These are phyloP conservation scores for Eupithecia inturbata DNA, from an alignment of 2,888 invertebrate genomes.

Conservation along the genomic window DNA sequence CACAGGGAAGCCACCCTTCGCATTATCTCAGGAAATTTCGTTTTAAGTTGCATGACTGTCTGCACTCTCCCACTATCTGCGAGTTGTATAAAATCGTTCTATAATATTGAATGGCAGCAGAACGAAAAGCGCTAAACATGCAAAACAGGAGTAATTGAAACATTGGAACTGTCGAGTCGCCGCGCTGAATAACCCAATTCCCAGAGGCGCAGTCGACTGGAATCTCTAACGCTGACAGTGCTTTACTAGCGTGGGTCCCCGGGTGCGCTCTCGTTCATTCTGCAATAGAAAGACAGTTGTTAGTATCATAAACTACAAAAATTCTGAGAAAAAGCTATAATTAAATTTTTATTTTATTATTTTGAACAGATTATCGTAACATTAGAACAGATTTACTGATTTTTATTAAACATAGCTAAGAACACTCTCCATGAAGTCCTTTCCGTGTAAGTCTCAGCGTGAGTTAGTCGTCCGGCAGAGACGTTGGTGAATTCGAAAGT, in stretches of 20 bases:
- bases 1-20: no score
- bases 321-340: no score
- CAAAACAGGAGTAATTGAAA: conserved; percentile 24
- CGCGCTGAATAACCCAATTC: conserved; percentile 26
- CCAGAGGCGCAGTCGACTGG: conserved; percentile 22
- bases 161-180: conserved; percentile 19
- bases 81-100: not conserved
- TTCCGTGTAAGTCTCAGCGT: no score
- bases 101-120: not conserved
- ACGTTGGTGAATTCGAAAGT: no score
- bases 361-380: no score
- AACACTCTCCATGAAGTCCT: no score
- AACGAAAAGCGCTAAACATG: conserved; percentile 6
- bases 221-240: conserved; percentile 8
- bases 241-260: not conserved
- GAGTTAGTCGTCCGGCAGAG: no score
- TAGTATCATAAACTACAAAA: no score
- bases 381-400: no score
- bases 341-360: no score
- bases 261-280: not conserved
- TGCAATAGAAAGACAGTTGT: no score
- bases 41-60: not conserved
- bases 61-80: not conserved
- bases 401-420: no score
- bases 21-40: not conserved